Evolutionary conservation across 2,888 invertebrate genomes (phyloP), one percentile per base, ranked within the genome.

Genomic region (Metacarcinus magister): DNA sequence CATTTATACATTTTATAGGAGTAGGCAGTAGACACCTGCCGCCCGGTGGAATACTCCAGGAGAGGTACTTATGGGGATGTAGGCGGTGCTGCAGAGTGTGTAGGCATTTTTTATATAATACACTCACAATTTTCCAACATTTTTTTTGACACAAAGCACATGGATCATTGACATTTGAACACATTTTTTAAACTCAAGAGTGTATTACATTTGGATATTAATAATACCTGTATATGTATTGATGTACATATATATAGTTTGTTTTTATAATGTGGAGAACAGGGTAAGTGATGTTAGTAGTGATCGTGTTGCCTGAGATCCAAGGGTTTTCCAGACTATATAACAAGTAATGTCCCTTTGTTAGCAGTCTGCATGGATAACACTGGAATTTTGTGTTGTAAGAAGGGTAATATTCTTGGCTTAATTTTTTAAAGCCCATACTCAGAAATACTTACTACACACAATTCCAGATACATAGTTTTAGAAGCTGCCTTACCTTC

Each of bases 331-430:
- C 8, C 39, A 39, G 87, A 5, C 39, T 13, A 39, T 13, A 5
- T 10, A 87, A 8, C 39, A 87, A 87, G n/a, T 39, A 87, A 13
- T 32, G 87, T 87, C 39, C 87, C 87, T 87, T 8, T 87, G 87
- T 87, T 87, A 87, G 87, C 87, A 87, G 87, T 87, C 87, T 87
- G 87, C 87, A 87, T 87, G 87, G 39, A 39, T 5, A 87, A 32
- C 87, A 87, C 87, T 87, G 87, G 87, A 87, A 87, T 87, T 87
- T 39, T 87, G 87, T 87, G 87, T 13, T 39, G 87, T 87, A 87
- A 87, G 39, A 87, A 87, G 39, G 87, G 13, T 87, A 39, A 87
- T 87, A 87, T 87, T 87, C 8, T 87, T 87, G 87, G 39, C 87
- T 28, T 10, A 75, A 28, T n/a, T 39, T 39, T 39, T 39, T 5